Conservation (phyloP, 2,113 vertebrate species). For the Aegypius monachus region DNA sequence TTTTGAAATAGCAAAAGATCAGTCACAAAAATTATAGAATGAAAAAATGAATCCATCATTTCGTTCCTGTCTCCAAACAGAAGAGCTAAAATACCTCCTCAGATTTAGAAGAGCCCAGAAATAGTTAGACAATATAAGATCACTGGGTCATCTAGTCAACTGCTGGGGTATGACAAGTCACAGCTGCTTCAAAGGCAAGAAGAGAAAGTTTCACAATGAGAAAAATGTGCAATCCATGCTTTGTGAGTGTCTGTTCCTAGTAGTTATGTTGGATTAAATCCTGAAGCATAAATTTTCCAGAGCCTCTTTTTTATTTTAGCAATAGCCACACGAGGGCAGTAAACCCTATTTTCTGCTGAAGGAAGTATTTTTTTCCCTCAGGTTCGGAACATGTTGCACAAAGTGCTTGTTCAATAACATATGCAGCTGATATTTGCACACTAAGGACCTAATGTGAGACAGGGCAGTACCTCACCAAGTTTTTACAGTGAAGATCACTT, state of each 20-base stretch:
- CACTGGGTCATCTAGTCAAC: background rate
- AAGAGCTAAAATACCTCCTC: background rate
- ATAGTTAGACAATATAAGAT: background rate
- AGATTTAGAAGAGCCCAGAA: background rate
- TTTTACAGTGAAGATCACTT: background rate
- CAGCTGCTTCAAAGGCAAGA: background rate
- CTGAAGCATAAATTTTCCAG: accelerated
- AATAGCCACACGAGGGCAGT: background rate
- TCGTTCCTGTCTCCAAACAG: background rate
- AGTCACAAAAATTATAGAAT: background rate
- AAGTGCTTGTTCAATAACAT: background rate
- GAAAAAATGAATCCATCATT: background rate
- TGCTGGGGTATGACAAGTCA: background rate
- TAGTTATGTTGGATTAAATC: background rate
- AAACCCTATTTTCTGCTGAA: background rate
- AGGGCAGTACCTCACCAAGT: background rate
- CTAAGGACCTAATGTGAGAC: background rate
- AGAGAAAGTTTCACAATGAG: background rate
- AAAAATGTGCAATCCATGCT: background rate
- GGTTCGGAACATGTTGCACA: background rate
- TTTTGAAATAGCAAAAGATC: background rate
- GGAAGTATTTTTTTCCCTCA: background rate
- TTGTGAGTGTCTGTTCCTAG: background rate
- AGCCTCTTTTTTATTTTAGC: background rate
- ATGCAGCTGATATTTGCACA: background rate